Evolutionary conservation across 1,140 invertebrate species (phyloP), one percentile per base, ranked within the genome.

Genomic region (Halesus radiatus): DNA sequence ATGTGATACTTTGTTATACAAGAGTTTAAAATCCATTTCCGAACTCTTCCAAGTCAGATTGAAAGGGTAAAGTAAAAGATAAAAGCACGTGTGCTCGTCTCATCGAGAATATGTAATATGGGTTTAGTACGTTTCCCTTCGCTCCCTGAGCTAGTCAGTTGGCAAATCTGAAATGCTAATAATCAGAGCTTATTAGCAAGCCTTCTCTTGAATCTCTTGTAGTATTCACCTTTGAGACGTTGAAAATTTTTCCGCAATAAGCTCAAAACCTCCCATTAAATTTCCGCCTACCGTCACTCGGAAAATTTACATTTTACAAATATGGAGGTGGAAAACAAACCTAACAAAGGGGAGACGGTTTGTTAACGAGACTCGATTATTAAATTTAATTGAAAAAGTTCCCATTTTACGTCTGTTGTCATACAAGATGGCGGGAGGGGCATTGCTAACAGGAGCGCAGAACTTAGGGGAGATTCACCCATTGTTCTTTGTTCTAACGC

Each of bases 361-460:
- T 75, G 53, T 75, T 75, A 75, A 75, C 56, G 75, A 76, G 75
- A 76, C 45, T 64, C 75, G 75, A 76, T 76, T 76, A 76, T 64
- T 29, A 76, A 64, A 76, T 76, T 76, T 76, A 76, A 76, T 76
- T 76, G 75, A 76, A 76, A 76, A 76, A 66, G 37, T 76, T 62
- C 60, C 37, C 37, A 60, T 76, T 64, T 58, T 45, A 45, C 68
- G 50, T 72, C 68, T 72, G 68, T 53, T 52, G 68, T 52, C 68
- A 72, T 53, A 72, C 68, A 72, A 72, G 68, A 72, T 72, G 68
- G 68, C 68, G 68, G 56, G 58, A 18, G 29, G 26, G 16, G 53
- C 72, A 53, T 53, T 6, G 29, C 29, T 64, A 52, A 58, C 60
- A 52, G 75, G 75, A 20, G 53, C 53, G 53, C 53, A 75, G 15